Evolutionary conservation across 2,113 vertebrate genomes (phyloP), one percentile per base, ranked within the genome.

Genomic region (Mormoops blainvillei): DNA sequence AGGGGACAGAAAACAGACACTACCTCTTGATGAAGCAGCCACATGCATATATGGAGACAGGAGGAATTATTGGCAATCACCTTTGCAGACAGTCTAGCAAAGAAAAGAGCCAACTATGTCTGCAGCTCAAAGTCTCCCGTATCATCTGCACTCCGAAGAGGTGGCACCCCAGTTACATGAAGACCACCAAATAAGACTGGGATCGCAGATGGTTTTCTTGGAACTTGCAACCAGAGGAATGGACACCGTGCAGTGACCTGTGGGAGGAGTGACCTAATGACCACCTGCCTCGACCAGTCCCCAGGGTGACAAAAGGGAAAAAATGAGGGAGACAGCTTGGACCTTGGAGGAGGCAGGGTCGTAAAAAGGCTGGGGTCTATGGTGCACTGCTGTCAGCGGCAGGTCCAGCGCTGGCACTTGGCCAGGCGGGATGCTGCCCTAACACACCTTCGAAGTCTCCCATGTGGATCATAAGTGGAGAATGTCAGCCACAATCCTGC

Each of bases 401-500:
- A 33, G 41, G 68, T 28, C 33, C 19, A 38, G 41, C 43, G 2
- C 0, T 28, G 63, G n/a, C 24, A 5, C 22, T 45, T 4, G 33
- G 56, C 48, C 56, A 14, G 15, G 52, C 2, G 7, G 13, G 38
- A 36, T 2, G 13, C 26, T 61, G 18, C 67, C 50, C 56, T 0
- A 0, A 87, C 7, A 22, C 5, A n/a, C 36, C 22, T 80, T 24
- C 16, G 10, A 67, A 65, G 56, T 52, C 36, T 15, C 10, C 9
- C 9, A 4, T 4, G 12, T n/a, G 84, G 31, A 3, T 20, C 19
- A 19, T 16, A 52, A 11, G 1, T 38, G 24, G 26, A 22, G 28
- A 61, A 7, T 56, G 13, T 43, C 24, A 4, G 26, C n/a, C 3
- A 13, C 24, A 2, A 0, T 18, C 54, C 38, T 61, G 8, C 12